Evolutionary conservation across 2,888 invertebrate species (phyloP), one percentile per base, ranked within the genome.

Genomic region (Lagria hirta): DNA sequence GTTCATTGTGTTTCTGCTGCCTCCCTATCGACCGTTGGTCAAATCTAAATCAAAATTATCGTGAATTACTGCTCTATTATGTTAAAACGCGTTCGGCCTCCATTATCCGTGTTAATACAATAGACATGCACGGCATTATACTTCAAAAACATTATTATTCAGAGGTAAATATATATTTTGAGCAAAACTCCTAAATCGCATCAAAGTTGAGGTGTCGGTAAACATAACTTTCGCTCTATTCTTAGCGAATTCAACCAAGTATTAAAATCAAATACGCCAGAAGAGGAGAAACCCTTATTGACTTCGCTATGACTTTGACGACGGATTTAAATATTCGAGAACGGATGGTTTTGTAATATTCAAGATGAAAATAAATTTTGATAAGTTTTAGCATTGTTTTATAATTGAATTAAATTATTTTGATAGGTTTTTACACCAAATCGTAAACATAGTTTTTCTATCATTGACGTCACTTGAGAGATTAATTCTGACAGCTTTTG

Each of bases 61-160:
- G 32, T 33, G 37, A 47, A 47, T 47, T 47, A 42, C 42, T 36
- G 42, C 30, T 35, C 30, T 34, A 47, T 42, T 47, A 47, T 42
- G 37, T 33, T 47, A 32, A 42, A 47, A 42, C 36, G 33, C 36
- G 47, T 37, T 42, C 42, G 22, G 34, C 13, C 14, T 34, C 42
- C 24, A 42, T 34, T 42, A 42, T 21, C 13, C 21, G 13, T 6
- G 22, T 11, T 26, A n/a, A 18, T 22, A 28, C 45, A 38, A 38
- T 38, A 16, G 37, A 37, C 28, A 10, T 18, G 22, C 20, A 16
- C 17, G 23, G 38, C 13, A 38, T 30, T 38, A 30, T 30, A n/a
- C 23, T 21, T 16, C 29, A 28, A 37, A 37, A 37, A 37, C 38
- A 10, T 21, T 30, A 28, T 20, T 37, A 21, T 21, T 28, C n/a